Conservation (phyloP, 2,797 vertebrate genomes). For the Craterocephalus amniculus region DNA sequence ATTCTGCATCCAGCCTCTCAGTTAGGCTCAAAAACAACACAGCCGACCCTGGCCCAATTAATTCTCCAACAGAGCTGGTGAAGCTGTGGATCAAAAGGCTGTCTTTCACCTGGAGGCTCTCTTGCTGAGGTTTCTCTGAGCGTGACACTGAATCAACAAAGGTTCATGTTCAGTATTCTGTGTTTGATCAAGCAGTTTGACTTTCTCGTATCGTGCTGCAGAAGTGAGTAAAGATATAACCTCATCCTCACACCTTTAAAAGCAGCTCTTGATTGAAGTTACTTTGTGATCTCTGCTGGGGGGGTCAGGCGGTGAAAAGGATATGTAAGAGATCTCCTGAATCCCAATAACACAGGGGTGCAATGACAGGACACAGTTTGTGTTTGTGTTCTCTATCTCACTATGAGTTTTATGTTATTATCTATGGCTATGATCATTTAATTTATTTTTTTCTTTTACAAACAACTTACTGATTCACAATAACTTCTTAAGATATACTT, state of each 20-base stretch:
- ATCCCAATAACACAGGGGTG: neutral
- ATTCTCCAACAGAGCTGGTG: neutral
- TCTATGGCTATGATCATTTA: neutral
- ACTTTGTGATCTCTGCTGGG: neutral
- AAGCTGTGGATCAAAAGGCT: conserved; percentile 1
- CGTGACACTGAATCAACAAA: neutral
- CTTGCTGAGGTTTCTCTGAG: conserved; percentile 10
- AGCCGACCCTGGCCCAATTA: conserved; percentile 13
- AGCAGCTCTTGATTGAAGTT: neutral
- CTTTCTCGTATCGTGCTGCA: neutral
- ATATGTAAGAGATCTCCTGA: neutral
- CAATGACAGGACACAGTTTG: neutral
- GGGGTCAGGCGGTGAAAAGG: neutral
- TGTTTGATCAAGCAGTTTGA: neutral
- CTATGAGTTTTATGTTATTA: neutral
- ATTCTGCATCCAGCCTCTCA: conserved; percentile 39
- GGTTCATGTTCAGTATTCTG: neutral
- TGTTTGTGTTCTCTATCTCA: neutral
- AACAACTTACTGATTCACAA: neutral
- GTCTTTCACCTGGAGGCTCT: conserved; percentile 12
- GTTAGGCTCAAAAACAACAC: conserved; percentile 33
- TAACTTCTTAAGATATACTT: neutral
- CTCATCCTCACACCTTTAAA: neutral
- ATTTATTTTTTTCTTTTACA: neutral
- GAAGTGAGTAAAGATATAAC: neutral